phyloP scores from a whole-genome alignment of 2,113 vertebrate genomes.

The Argyrosomus japonicus region DNA sequence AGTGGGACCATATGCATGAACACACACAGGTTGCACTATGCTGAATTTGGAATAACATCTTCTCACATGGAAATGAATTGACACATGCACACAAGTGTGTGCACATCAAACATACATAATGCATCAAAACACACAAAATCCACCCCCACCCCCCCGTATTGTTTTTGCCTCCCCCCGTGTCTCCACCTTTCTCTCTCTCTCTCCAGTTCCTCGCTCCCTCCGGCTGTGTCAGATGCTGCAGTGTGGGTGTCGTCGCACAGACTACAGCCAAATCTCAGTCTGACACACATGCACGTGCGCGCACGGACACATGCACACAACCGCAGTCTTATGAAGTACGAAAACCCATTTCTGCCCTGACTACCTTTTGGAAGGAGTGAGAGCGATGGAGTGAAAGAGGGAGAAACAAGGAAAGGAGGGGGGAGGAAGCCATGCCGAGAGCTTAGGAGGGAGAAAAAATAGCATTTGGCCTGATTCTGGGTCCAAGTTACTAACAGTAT shows the following conservation, averaged over 20 bases:
- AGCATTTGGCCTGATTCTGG: constrained; percentile 10
- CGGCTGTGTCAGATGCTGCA: constrained; percentile 67
- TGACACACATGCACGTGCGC: constrained; percentile 11
- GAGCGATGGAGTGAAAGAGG: not conserved
- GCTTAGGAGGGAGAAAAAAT: constrained; percentile 8
- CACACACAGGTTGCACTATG: not conserved
- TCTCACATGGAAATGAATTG: not conserved
- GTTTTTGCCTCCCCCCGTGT: not conserved
- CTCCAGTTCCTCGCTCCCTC: constrained; percentile 25
- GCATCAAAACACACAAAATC: constrained; percentile 13
- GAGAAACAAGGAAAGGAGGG: not conserved
- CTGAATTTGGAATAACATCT: constrained; percentile 12
- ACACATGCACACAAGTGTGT: not conserved
- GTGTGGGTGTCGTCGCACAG: constrained; percentile 62
- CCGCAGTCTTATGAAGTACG: constrained; percentile 44
- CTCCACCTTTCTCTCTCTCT: not conserved
- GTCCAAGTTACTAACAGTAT: constrained; percentile 21
- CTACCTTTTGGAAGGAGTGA: constrained; percentile 42
- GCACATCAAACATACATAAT: constrained; percentile 11
- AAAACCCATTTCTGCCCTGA: constrained; percentile 54
- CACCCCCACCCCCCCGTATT: not conserved
- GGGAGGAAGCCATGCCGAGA: not conserved
- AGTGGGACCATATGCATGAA: not conserved
- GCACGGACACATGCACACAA: constrained; percentile 25
- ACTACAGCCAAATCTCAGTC: constrained; percentile 41